Percentiles rank a stretch among this genome's conserved stretches.
Conservation (phyloP, 2,888 invertebrate species). For the Allygus modestus region DNA sequence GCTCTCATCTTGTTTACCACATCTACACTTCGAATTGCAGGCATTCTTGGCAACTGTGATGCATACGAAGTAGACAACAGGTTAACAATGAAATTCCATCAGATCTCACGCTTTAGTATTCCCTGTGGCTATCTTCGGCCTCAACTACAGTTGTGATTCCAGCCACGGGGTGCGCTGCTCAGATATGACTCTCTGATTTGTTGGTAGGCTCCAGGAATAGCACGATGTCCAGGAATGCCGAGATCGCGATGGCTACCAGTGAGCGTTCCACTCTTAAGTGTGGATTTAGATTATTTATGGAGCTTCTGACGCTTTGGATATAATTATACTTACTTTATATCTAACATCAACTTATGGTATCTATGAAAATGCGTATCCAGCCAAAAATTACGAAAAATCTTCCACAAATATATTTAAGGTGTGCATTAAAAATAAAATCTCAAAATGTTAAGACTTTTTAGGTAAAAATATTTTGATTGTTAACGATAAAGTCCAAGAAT, state of each 20-base stretch:
- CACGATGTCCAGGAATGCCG: conserved; percentile 29
- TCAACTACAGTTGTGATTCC: neutral
- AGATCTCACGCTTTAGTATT: conserved; percentile 14
- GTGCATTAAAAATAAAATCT: no score
- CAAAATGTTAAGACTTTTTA: no score
- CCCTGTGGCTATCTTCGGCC: neutral
- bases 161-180: neutral
- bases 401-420: no score
- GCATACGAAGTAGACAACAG: neutral
- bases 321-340: no score
- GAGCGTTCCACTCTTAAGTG: neutral
- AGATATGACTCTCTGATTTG: conserved; percentile 34
- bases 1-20: no score
- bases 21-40: neutral
- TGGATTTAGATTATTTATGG: neutral
- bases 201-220: conserved; percentile 29
- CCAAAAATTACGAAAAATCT: no score
- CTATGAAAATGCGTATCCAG: no score
- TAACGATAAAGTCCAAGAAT: no score
- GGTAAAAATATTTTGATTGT: no score
- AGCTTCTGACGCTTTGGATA: no score
- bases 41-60: neutral
- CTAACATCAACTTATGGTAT: no score
- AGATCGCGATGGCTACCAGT: neutral
- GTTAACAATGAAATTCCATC: conserved; percentile 1